Base-by-base conservation (phyloP, 1,140 invertebrate genomes). In the Drosophila tristis region DNA sequence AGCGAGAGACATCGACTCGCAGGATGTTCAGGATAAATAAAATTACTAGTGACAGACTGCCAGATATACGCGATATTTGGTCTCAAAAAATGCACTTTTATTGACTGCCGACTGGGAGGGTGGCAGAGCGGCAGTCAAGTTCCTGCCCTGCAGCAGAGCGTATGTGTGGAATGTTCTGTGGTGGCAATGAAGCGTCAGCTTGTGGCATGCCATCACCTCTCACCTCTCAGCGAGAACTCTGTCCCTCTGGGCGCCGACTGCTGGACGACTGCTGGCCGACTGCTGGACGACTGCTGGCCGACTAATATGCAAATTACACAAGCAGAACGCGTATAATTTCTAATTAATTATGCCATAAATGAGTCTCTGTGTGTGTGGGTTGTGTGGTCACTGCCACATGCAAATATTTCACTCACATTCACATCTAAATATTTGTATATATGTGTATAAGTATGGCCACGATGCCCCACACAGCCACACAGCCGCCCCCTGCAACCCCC, bases 261-360 rank as follows among this genome's bases (percentile, higher is more conserved):
- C 20, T 20, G 20, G 20, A 16, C 16, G 0, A n/a, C n/a, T n/a
- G n/a, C n/a, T n/a, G n/a, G n/a, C 16, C 16, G 1, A 20, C 20
- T 20, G 20, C 20, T 20, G 20, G 20, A 0, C 20, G 20, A 20
- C 20, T 20, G 67, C 51, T 71, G 67, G 67, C 29, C 56, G 58
- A 49, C 48, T 77, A 62, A 71, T 76, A 85, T 85, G 73, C 76
- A 74, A 79, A 80, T 73, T 80, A 55, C 65, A 77, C 49, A 78
- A 75, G 70, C 70, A 66, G 47, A 57, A 59, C 55, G 73, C 66
- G 68, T 79, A 79, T 79, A 80, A 85, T 85, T 85, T 85, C 77
- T 74, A 80, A 80, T 86, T 86, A 86, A 86, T 86, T 86, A 86
- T 80, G 77, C 81, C 44, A 78, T 61, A 68, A 86, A 61, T 64